phyloP scores from a whole-genome alignment of 2,113 vertebrate species.

The Gambusia holbrooki region DNA sequence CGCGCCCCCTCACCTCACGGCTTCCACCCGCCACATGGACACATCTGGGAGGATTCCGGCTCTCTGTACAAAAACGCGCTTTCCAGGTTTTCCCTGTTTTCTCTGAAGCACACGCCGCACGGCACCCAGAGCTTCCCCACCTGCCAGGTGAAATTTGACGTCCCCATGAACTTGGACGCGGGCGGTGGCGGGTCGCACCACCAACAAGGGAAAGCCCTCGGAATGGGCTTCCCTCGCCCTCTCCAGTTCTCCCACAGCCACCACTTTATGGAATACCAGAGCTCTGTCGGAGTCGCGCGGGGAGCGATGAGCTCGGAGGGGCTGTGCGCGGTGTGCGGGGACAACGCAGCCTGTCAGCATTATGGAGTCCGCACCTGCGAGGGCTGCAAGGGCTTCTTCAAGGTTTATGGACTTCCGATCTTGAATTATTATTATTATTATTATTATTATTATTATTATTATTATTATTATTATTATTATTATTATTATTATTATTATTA shows the following conservation, averaged over 20 bases:
- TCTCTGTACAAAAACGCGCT: constrained; percentile 90
- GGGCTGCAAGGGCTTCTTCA: constrained; percentile 95
- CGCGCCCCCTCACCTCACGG: constrained; percentile 88
- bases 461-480: not conserved
- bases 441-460: not conserved
- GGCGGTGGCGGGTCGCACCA: constrained; percentile 81
- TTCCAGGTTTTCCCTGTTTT: constrained; percentile 92
- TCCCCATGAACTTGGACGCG: constrained; percentile 86
- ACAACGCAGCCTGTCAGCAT: constrained; percentile 95
- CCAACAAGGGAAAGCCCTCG: constrained; percentile 82
- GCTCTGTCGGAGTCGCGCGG: constrained; percentile 81
- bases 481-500: not conserved
- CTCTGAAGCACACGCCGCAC: constrained; percentile 91
- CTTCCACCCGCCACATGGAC: constrained; percentile 85
- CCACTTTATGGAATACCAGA: constrained; percentile 88
- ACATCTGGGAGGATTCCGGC: constrained; percentile 91
- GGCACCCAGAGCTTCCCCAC: constrained; percentile 84
- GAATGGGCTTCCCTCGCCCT: constrained; percentile 86
- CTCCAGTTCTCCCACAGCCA: constrained; percentile 88
- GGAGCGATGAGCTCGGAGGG: constrained; percentile 87
- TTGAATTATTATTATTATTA: not conserved
- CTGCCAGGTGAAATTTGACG: constrained; percentile 93
- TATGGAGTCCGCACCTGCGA: constrained; percentile 95
- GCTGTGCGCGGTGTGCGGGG: constrained; percentile 94
- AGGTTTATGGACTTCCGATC: constrained; percentile 76